Percentiles rank a stretch among this genome's conserved stretches.
These are phyloP conservation scores for Atrichornis clamosus DNA, from an alignment of 2,113 vertebrate genomes.

Conservation along the genomic window DNA sequence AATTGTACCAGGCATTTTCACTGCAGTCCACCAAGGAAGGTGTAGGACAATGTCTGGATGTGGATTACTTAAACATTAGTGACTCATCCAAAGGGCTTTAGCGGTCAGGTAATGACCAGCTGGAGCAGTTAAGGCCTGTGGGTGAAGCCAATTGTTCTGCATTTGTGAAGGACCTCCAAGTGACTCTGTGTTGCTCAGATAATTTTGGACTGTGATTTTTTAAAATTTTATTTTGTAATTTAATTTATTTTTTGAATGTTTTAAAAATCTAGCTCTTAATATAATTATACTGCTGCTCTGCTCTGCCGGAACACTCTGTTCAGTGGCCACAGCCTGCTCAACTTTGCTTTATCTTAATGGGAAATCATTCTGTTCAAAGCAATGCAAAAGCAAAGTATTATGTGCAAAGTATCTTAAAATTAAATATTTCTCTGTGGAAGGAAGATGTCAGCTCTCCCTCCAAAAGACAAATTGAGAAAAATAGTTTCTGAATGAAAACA, in stretches of 20 bases:
- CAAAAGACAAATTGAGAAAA: conserved; percentile 2
- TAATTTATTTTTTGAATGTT: conserved; percentile 41
- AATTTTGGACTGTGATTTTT: neutral
- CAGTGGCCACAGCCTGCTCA: conserved; percentile 31
- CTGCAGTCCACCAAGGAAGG: conserved; percentile 34
- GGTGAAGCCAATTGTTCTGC: conserved; percentile 20
- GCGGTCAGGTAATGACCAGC: conserved; percentile 43
- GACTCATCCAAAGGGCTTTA: neutral
- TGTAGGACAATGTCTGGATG: conserved; percentile 24
- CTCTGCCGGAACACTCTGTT: conserved; percentile 47
- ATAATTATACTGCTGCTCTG: conserved; percentile 12
- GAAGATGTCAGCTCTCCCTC: neutral
- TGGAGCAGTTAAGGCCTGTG: conserved; percentile 18
- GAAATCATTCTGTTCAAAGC: neutral
- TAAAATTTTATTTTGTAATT: neutral
- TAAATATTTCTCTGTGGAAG: conserved; percentile 16
- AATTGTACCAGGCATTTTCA: conserved; percentile 43
- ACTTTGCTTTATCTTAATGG: conserved; percentile 31
- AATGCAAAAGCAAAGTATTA: neutral
- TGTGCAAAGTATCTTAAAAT: conserved; percentile 7
- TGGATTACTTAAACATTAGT: conserved; percentile 33
- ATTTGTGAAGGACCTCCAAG: conserved; percentile 32
- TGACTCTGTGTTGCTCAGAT: neutral
- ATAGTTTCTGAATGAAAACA: neutral
- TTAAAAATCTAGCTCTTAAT: conserved; percentile 36